Evolutionary conservation across 2,888 invertebrate genomes (phyloP).

Genomic region (Phorcus lineatus): DNA sequence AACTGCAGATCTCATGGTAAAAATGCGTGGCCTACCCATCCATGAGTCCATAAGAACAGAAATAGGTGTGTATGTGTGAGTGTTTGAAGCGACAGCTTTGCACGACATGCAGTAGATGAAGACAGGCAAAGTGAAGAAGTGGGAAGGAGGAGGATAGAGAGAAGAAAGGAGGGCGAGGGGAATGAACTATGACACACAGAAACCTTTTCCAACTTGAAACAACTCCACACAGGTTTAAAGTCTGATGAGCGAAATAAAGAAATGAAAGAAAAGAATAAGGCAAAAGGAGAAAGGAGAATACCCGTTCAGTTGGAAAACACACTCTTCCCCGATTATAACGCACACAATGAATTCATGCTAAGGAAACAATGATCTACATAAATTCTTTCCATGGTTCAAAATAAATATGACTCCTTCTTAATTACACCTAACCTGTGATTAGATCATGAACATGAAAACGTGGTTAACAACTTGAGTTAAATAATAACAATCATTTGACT

Average conservation of each 20-base stretch:
- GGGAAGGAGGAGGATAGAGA: not conserved
- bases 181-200: not conserved
- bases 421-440: constrained; percentile 18
- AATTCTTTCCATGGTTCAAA: constrained; percentile 32
- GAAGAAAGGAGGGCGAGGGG: not conserved
- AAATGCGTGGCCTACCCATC: constrained; percentile 41
- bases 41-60: not conserved
- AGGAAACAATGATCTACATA: not conserved
- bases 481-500: constrained; percentile 62
- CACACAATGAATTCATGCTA: constrained; percentile 32
- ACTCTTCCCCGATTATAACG: constrained; percentile 32
- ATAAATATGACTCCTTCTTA: constrained; percentile 33
- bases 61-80: not conserved
- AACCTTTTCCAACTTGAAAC: constrained; percentile 20
- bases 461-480: constrained; percentile 59
- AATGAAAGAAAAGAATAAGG: constrained; percentile 29
- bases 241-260: constrained; percentile 16
- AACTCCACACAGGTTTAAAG: constrained; percentile 19
- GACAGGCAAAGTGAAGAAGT: not conserved
- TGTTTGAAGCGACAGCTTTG: not conserved
- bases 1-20: constrained; percentile 54
- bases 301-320: constrained; percentile 44
- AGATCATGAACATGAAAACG: constrained; percentile 29
- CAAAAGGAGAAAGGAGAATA: constrained; percentile 34
- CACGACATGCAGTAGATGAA: constrained; percentile 12